phyloP scores from a whole-genome alignment of 2,888 invertebrate genomes.

The Clistopyga incitator region DNA sequence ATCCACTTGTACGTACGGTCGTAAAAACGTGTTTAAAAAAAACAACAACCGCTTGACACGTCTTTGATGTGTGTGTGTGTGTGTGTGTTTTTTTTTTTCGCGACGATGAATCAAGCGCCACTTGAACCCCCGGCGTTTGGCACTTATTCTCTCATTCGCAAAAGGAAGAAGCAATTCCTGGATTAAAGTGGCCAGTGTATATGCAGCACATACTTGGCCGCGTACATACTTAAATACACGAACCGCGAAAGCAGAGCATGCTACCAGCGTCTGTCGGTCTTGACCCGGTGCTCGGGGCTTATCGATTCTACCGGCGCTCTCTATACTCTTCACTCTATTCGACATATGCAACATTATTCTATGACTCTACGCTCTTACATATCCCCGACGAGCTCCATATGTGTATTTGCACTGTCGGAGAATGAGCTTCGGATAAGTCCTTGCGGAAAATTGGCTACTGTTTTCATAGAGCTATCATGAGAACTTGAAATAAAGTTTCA shows the following conservation, averaged over 20 bases:
- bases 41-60: neutral
- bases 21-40: neutral
- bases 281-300: slow-evolving; percentile 65
- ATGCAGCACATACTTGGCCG: slow-evolving; percentile 5
- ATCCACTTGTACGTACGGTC: neutral
- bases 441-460: slow-evolving; percentile 49
- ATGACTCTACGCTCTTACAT: neutral
- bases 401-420: neutral
- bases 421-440: slow-evolving; percentile 29
- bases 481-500: slow-evolving; percentile 35
- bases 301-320: slow-evolving; percentile 62
- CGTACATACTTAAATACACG: neutral
- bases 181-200: neutral
- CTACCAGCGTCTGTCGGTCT: slow-evolving; percentile 62
- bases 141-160: neutral
- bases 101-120: neutral
- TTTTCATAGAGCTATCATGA: slow-evolving; percentile 1
- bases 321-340: slow-evolving; percentile 12
- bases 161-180: neutral
- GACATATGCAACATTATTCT: slow-evolving; percentile 4
- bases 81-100: neutral
- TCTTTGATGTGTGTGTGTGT: too few species aligned
- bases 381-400: neutral
- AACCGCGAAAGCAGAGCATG: slow-evolving; percentile 26
- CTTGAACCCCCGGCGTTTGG: slow-evolving; percentile 4